Base-by-base conservation (phyloP, 2,888 invertebrate species). In the Drosophila rellima region DNA sequence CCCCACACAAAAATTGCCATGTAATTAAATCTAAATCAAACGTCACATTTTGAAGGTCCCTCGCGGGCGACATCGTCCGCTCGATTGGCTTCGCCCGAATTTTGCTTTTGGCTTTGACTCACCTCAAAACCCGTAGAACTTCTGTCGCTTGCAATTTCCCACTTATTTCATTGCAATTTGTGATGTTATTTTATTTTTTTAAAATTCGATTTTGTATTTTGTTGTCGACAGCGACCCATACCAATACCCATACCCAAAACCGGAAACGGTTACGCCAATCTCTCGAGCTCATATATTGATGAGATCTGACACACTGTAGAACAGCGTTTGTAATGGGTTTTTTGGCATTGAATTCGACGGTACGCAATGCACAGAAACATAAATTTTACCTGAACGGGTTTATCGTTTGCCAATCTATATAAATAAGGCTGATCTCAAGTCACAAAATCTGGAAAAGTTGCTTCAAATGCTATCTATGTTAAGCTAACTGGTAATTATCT, bases 21-120 rank as follows among this genome's bases (percentile, higher is more conserved):
- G 89, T 86, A 86, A 86, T 86, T 86, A 86, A 89, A 89, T 87
- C 88, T 89, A 86, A 84, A 89, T 89, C 85, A 89, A 86, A 89
- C 86, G 88, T 89, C 85, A 79, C 87, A 78, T 81, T 83, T 76
- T 86, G 85, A 86, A 86, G 87, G 86, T 88, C 83, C 57, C 70
- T 47, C 48, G 47, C 69, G 48, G 71, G 61, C 65, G 66, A 62
- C 70, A 67, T 74, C 57, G 70, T 66, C 45, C 69, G 82, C 86
- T 88, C 86, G 83, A 84, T 84, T 88, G 83, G 88, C 66, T 85
- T 67, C 82, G 88, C 67, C 73, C 70, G 76, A 74, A 67, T 59
- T 78, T 77, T 48, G 56, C 5, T 26, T 26, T 77, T 76, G 74
- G 78, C 75, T 82, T 80, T 82, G 80, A 80, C 64, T 80, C 82